Conservation (phyloP, 2,113 vertebrate species). For the Tychaedon coryphoeus region DNA sequence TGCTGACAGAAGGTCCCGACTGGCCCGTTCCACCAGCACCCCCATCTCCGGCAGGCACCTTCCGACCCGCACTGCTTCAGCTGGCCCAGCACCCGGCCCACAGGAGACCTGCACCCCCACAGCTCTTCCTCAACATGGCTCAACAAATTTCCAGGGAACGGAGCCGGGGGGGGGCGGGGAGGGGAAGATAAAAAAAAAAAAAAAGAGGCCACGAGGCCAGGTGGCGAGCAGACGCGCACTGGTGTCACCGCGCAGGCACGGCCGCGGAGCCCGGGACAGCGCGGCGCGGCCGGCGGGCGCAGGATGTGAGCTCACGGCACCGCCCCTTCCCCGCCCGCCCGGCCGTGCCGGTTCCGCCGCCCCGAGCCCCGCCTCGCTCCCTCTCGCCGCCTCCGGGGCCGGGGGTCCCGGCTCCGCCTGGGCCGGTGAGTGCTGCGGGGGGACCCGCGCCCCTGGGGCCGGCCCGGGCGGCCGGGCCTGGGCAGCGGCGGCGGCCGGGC, state of each 20-base stretch:
- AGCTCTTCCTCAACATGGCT: rapidly evolving
- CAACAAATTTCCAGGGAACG: neutral
- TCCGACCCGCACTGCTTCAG: neutral
- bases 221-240: rapidly evolving
- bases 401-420: neutral
- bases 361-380: neutral
- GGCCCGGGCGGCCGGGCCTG: neutral
- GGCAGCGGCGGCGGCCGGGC: too few relatives aligned
- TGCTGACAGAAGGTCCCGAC: neutral
- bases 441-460: too few relatives aligned
- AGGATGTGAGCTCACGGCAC: slow-evolving; percentile 36
- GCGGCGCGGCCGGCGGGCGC: neutral
- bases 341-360: slow-evolving; percentile 45
- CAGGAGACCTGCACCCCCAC: neutral
- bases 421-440: too few relatives aligned
- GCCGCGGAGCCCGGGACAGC: rapidly evolving
- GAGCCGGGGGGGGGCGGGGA: rapidly evolving
- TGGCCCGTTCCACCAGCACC: rapidly evolving
- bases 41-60: neutral
- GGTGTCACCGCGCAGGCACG: rapidly evolving
- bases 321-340: slow-evolving; percentile 3
- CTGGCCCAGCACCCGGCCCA: neutral
- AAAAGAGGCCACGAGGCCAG: too few relatives aligned
- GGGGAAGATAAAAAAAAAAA: too few relatives aligned
- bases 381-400: neutral